Evolutionary conservation across 2,113 vertebrate species (phyloP), one percentile per base, ranked within the genome.

Genomic region (Athene cunicularia): DNA sequence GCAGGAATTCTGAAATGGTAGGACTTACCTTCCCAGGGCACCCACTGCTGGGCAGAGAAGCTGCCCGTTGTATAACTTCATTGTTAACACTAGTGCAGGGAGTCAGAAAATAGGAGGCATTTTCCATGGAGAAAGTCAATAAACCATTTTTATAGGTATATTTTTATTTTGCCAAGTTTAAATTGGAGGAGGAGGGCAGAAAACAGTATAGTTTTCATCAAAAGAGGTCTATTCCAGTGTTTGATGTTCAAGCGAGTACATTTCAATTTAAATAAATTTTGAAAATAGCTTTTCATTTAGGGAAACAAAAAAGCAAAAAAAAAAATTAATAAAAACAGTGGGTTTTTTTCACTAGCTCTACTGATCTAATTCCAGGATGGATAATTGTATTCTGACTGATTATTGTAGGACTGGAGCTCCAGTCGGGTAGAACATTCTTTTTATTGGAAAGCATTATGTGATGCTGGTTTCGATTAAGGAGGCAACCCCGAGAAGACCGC

Each of bases 391-490:
- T 92, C 92, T 4, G 33, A 59, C 75, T 88, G 88, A 92, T 95
- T 86, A 88, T 74, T 91, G 59, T 75, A 88, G 55, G 75, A 63
- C 86, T 83, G 56, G 88, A 94, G 58, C 49, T 93, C 26, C 88
- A 94, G 72, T 88, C 4, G 68, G 50, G 90, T 94, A 96, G 88
- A 97, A 95, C 80, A 91, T 93, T 95, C 83, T 94, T 91, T 95
- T 89, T 87, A 79, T 87, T 96, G 90, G 89, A 96, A 97, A 93
- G 52, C 87, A 60, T 91, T 91, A 64, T 68, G 80, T 35, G 77
- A 91, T 82, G 89, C 95, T 97, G 95, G 86, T 96, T 96, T 95
- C 43, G 22, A 96, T 96, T 96, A 97, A 91, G 43, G 33, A 91
- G 60, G 64, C 80, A 90, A 91, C 86, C 52, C 83, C 14, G 2